Percentiles rank a stretch among this genome's conserved stretches.
These are phyloP conservation scores for Phoxinus dragarum DNA, from an alignment of 2,797 vertebrate genomes.

Conservation along the genomic window DNA sequence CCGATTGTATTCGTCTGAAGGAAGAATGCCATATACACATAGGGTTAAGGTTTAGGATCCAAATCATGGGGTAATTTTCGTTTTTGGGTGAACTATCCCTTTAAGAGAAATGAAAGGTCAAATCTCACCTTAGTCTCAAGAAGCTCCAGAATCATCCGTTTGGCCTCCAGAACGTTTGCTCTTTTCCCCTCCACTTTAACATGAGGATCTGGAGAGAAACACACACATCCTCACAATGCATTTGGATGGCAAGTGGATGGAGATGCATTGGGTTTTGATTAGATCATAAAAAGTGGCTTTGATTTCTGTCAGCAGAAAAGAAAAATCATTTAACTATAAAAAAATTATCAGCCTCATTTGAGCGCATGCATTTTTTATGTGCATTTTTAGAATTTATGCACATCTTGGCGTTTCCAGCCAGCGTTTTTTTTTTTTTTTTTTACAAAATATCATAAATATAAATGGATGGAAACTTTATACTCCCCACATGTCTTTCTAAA, in stretches of 20 bases:
- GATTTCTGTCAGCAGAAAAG: not conserved
- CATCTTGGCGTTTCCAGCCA: not conserved
- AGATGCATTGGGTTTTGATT: not conserved
- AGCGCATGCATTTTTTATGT: not conserved
- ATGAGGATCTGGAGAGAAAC: slow-evolving; percentile 76
- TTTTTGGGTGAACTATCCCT: not conserved
- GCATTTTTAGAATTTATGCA: not conserved
- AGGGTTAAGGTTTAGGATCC: too few relatives aligned
- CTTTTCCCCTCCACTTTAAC: slow-evolving; percentile 83
- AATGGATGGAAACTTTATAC: not conserved
- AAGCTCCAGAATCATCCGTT: slow-evolving; percentile 80
- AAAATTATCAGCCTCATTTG: not conserved
- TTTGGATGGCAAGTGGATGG: not conserved
- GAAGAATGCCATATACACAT: too few relatives aligned
- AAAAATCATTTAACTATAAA: not conserved
- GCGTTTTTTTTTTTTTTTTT: not conserved
- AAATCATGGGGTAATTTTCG: not conserved
- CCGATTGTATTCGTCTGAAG: too few relatives aligned
- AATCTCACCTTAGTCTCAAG: slow-evolving; percentile 80
- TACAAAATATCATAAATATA: not conserved
- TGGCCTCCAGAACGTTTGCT: slow-evolving; percentile 76
- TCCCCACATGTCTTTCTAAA: not conserved
- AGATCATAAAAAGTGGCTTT: not conserved
- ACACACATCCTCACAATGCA: not conserved
- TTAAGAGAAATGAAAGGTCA: not conserved